Percentiles rank a stretch among this genome's conserved stretches.
phyloP scores from a whole-genome alignment of 2,797 vertebrate genomes.

The Danio jaintianensis region DNA sequence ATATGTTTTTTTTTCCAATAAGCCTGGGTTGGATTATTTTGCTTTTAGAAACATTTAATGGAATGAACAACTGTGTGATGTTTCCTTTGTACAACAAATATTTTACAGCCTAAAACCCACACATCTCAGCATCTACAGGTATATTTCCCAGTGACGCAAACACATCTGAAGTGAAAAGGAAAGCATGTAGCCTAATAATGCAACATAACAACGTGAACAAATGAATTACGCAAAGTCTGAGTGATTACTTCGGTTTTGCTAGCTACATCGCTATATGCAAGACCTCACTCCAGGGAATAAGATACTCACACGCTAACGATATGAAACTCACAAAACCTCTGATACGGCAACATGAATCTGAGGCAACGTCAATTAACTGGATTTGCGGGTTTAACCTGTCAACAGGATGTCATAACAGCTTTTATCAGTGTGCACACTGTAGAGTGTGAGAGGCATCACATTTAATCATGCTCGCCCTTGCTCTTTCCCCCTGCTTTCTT shows the following conservation, averaged over 20 bases:
- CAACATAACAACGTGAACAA: conserved; percentile 26
- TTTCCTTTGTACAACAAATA: background rate
- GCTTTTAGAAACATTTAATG: background rate
- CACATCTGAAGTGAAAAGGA: conserved; percentile 22
- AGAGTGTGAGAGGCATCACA: conserved; percentile 74
- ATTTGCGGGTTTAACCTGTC: conserved; percentile 81
- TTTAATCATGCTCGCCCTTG: conserved; percentile 76
- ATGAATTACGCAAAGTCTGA: conserved; percentile 58
- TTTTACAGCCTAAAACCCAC: background rate
- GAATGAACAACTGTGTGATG: background rate
- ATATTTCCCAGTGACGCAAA: background rate
- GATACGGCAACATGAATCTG: conserved; percentile 68
- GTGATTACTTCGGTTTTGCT: conserved; percentile 55
- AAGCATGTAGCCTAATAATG: background rate
- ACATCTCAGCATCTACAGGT: background rate
- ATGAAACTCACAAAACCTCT: conserved; percentile 70
- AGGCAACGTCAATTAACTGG: conserved; percentile 80
- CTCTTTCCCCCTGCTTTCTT: conserved; percentile 22
- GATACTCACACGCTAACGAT: conserved; percentile 63
- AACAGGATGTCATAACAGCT: conserved; percentile 75
- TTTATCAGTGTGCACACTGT: conserved; percentile 77
- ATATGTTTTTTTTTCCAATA: background rate
- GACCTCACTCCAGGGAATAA: conserved; percentile 65
- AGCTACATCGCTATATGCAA: conserved; percentile 58
- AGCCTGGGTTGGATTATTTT: too few species aligned